Evolutionary conservation across 2,888 invertebrate genomes (phyloP).

Genomic region (Cryptocheilus praepositus): DNA sequence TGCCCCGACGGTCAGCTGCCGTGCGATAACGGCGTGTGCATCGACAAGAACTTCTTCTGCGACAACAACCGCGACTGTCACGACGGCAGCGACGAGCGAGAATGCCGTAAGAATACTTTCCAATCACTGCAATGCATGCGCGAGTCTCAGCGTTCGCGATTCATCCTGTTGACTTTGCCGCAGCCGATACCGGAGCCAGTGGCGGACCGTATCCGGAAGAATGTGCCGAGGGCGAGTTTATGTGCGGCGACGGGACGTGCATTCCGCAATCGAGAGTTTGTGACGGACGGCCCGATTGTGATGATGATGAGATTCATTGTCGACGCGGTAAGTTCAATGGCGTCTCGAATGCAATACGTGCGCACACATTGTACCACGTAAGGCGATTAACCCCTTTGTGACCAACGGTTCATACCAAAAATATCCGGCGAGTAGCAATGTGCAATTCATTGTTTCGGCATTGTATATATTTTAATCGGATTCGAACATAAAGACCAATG

Average conservation of each 20-base stretch:
- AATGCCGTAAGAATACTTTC: conserved; percentile 76
- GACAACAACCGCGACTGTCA: conserved; percentile 79
- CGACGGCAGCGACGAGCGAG: conserved; percentile 79
- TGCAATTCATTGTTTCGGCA: no score
- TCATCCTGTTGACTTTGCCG: conserved; percentile 16
- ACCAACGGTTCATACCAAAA: no score
- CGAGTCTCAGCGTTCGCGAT: no score
- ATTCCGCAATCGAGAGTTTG: conserved; percentile 75
- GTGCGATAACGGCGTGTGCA: conserved; percentile 79
- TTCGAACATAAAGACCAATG: no score
- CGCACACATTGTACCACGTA: no score
- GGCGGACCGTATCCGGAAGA: conserved; percentile 31
- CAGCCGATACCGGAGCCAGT: conserved; percentile 60
- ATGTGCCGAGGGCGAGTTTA: conserved; percentile 75
- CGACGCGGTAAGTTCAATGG: conserved; percentile 50
- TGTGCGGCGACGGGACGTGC: conserved; percentile 78
- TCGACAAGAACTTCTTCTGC: conserved; percentile 78
- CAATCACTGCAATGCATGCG: no score
- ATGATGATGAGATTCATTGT: conserved; percentile 79
- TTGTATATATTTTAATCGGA: no score
- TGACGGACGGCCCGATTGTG: conserved; percentile 78
- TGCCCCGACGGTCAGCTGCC: conserved; percentile 76
- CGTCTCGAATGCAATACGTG: no score
- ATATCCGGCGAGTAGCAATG: no score
- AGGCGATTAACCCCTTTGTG: no score